Conservation (phyloP, 2,113 vertebrate species). For the Xiphophorus maculatus region DNA sequence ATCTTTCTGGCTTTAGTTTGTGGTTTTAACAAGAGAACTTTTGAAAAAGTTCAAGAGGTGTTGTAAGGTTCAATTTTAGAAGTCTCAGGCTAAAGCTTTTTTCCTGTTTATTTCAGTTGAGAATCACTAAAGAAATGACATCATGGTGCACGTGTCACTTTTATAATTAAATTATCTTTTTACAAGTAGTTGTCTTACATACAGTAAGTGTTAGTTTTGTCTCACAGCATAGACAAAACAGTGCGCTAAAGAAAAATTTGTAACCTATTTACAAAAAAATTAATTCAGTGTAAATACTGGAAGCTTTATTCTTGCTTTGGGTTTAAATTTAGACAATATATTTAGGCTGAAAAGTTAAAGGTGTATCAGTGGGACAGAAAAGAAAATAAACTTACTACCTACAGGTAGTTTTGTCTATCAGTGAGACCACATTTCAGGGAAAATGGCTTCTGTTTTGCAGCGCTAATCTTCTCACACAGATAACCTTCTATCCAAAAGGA, state of each 20-base stretch:
- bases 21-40: no score
- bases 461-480: constrained; percentile 27
- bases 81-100: no score
- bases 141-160: no score
- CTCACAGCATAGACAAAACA: neutral
- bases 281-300: neutral
- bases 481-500: constrained; percentile 31
- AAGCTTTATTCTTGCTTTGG: neutral
- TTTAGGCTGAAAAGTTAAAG: neutral
- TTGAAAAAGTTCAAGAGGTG: no score
- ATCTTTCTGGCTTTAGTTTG: no score
- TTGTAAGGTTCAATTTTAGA: no score
- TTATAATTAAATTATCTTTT: no score
- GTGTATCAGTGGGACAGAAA: neutral
- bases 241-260: neutral
- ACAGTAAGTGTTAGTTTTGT: neutral
- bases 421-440: neutral
- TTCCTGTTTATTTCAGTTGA: no score
- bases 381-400: neutral
- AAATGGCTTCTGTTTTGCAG: constrained; percentile 6
- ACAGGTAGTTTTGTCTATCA: neutral
- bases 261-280: no score
- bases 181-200: no score
- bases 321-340: neutral
- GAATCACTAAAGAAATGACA: no score